A percentile compares a stretch with the other conserved stretches of the same genome.
Evolutionary conservation across 2,888 invertebrate genomes (phyloP).

Genomic region (Caenorhabditis afra): DNA sequence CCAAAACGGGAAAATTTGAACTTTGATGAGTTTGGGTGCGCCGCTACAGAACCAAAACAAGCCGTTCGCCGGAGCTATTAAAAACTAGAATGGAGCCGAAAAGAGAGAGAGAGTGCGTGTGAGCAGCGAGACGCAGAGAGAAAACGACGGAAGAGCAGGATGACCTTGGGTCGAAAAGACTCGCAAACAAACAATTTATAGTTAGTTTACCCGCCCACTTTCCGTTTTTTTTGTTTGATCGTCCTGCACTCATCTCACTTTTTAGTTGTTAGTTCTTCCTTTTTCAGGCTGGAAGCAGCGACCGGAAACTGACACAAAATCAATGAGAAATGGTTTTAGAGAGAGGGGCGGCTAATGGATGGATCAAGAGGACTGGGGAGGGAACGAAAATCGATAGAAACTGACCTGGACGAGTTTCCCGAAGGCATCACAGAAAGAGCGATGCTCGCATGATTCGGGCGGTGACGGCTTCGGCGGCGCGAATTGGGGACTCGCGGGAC

Average conservation of each 20-base stretch:
- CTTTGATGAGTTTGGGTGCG: slow-evolving; percentile 14
- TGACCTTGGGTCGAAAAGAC: slow-evolving; percentile 31
- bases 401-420: slow-evolving; percentile 67
- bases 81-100: slow-evolving; percentile 5
- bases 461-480: slow-evolving; percentile 37
- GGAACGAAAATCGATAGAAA: slow-evolving; percentile 4
- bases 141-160: not conserved
- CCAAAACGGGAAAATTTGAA: not conserved
- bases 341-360: not conserved
- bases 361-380: too few relatives aligned
- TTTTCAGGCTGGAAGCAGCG: slow-evolving; percentile 1
- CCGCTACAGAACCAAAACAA: not conserved
- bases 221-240: slow-evolving; percentile 27
- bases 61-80: not conserved
- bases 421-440: slow-evolving; percentile 63
- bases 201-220: slow-evolving; percentile 16
- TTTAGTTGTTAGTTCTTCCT: too few relatives aligned
- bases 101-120: slow-evolving; percentile 4
- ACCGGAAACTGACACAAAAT: not conserved
- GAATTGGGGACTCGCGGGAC: slow-evolving; percentile 55
- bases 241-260: not conserved
- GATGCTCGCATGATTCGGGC: slow-evolving; percentile 48
- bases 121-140: slow-evolving; percentile 3
- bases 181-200: slow-evolving; percentile 3
- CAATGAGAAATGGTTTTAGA: not conserved